phyloP scores from a whole-genome alignment of 2,888 invertebrate genomes.

The Phragmatobia fuliginosa region DNA sequence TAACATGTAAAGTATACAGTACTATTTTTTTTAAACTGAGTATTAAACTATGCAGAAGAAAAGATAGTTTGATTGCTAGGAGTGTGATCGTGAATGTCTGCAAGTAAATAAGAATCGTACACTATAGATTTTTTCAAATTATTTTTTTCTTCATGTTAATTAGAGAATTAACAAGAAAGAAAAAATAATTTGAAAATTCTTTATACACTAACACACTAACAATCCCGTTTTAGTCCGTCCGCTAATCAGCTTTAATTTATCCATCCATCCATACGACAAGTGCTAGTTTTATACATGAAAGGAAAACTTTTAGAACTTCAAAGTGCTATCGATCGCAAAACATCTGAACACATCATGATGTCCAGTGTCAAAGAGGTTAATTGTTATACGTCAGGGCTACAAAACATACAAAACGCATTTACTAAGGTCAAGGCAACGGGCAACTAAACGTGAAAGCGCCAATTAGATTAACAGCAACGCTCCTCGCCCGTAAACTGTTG shows the following conservation, averaged over 20 bases:
- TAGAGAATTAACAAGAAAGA: not conserved
- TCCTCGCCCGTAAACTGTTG: conserved; percentile 76
- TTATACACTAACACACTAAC: no score
- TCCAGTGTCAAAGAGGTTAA: conserved; percentile 40
- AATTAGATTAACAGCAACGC: conserved; percentile 81
- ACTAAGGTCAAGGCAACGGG: conserved; percentile 80
- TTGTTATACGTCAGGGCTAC: conserved; percentile 52
- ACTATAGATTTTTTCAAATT: not conserved
- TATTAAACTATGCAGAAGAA: not conserved
- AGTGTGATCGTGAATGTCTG: not conserved
- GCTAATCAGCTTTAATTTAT: no score
- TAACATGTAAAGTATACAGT: not conserved
- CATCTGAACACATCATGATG: conserved; percentile 19
- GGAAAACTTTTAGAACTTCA: no score
- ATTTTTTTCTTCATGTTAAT: no score
- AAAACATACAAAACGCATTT: conserved; percentile 76
- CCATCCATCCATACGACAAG: no score
- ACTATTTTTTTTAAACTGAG: no score
- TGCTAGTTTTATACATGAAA: not conserved
- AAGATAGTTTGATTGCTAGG: not conserved
- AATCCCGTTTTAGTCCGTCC: no score
- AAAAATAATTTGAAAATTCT: no score
- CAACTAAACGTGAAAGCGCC: conserved; percentile 78
- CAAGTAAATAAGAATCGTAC: not conserved
- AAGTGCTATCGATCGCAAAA: not conserved